Base-by-base conservation (phyloP, 2,113 vertebrate species). In the Dryoscopus gambensis region DNA sequence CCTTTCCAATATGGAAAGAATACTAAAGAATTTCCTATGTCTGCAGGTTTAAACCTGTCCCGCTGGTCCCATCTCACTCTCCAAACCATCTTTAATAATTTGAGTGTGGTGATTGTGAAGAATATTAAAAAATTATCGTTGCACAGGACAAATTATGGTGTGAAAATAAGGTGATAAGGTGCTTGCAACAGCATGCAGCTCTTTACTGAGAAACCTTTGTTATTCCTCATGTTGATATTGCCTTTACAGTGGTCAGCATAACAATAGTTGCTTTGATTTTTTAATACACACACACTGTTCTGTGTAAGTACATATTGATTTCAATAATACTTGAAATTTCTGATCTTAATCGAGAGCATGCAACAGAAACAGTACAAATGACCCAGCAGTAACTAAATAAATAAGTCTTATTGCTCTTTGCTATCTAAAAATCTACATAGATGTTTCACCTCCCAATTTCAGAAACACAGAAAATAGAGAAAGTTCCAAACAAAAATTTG, bases 281-380 rank as follows among this genome's bases (percentile, higher is more conserved):
- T 91, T 57, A 47, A 69, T 65, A 22, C 30, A 39, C 24, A 25
- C 42, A n/a, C 37, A 57, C 30, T 62, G 75, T 55, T 94, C 82
- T 53, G 23, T 76, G 27, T 69, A 87, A 94, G 50, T 69, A 62
- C 37, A 15, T 88, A 90, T 86, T 90, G 83, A 95, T 88, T 95
- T 95, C 57, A 80, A 79, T 70, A 70, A 89, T 73, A 81, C 67
- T 85, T 95, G 47, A 85, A 96, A 89, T 83, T 82, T 62, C 80
- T 88, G 53, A 87, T 94, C 71, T 87, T 93, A 94, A 80, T 93
- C 82, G 92, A 91, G n/a, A 91, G 15, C 59, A 62, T 44, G 57
- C 50, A 86, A 75, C 30, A 78, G 64, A 91, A 94, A 92, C 22
- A 20, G 40, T 55, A 75, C 6, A 42, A 82, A 85, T 49, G 25